Percentiles rank a stretch among this genome's conserved stretches.
These are phyloP conservation scores for Pollenia amentaria DNA, from an alignment of 2,888 invertebrate genomes.

Conservation along the genomic window DNA sequence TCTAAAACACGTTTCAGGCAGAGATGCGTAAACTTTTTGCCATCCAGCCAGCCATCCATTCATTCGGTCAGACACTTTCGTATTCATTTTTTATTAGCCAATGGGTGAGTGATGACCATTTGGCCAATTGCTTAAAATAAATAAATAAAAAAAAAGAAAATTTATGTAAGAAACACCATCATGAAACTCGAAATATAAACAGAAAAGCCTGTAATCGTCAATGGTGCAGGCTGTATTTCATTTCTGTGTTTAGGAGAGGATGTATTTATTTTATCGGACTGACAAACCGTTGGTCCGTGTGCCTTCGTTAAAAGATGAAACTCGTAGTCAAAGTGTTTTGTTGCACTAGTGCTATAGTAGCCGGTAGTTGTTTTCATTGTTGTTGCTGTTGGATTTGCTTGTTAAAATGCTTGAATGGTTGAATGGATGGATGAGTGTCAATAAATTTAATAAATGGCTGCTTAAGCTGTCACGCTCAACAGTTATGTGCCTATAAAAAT, in stretches of 20 bases:
- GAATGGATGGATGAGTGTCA: conserved; percentile 78
- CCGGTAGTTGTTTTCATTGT: conserved; percentile 18
- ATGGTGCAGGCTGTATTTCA: conserved; percentile 43
- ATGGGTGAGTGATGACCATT: conserved; percentile 65
- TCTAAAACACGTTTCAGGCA: conserved; percentile 1
- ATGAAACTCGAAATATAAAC: conserved; percentile 48
- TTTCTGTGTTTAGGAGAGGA: conserved; percentile 23
- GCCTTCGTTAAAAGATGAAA: not conserved
- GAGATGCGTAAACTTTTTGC: conserved; percentile 41
- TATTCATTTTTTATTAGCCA: conserved; percentile 65
- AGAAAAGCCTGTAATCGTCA: conserved; percentile 46
- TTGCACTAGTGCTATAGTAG: conserved; percentile 15
- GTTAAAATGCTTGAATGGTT: conserved; percentile 63
- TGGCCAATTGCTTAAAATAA: conserved; percentile 55
- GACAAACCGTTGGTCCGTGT: conserved; percentile 7
- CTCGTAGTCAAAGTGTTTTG: conserved; percentile 1
- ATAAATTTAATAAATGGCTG: conserved; percentile 80
- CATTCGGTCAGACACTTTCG: conserved; percentile 22
- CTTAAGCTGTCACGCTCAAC: conserved; percentile 78
- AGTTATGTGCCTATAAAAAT: conserved; percentile 75
- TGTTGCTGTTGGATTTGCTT: conserved; percentile 52
- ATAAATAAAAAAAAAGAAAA: not conserved
- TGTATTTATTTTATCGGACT: conserved; percentile 25
- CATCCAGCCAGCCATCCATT: not conserved
- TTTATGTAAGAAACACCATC: not conserved